Conservation (phyloP, 1,140 invertebrate genomes). For the Drosophila sproati region DNA sequence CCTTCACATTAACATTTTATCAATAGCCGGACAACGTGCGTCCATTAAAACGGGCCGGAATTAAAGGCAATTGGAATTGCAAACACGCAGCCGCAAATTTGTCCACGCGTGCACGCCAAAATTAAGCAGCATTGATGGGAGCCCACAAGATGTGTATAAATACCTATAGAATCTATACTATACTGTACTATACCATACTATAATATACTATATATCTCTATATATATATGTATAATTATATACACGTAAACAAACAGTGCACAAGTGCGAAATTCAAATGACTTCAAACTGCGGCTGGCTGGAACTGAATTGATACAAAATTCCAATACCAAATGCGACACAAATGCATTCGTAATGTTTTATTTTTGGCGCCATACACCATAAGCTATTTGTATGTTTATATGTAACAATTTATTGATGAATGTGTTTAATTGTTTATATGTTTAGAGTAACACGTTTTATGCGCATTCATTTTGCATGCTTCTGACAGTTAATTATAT, state of each 20-base stretch:
- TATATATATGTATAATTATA: neutral
- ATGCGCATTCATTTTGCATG: slow-evolving; percentile 61
- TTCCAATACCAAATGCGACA: slow-evolving; percentile 52
- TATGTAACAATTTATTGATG: neutral
- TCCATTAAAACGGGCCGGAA: slow-evolving; percentile 53
- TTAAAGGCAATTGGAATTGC: slow-evolving; percentile 62
- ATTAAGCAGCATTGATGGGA: slow-evolving; percentile 16
- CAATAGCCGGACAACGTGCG: slow-evolving; percentile 23
- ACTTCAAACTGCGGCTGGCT: neutral
- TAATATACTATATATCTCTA: neutral
- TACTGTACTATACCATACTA: neutral
- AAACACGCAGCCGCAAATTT: slow-evolving; percentile 63
- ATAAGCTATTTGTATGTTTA: slow-evolving; percentile 58
- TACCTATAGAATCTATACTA: slow-evolving; percentile 14
- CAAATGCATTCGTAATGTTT: slow-evolving; percentile 63
- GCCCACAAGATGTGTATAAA: slow-evolving; percentile 30
- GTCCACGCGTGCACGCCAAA: slow-evolving; percentile 63
- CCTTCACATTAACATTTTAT: slow-evolving; percentile 36
- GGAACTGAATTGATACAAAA: slow-evolving; percentile 31
- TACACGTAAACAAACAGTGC: neutral
- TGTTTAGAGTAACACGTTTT: slow-evolving; percentile 48
- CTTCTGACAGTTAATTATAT: slow-evolving; percentile 34
- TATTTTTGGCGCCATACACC: slow-evolving; percentile 40
- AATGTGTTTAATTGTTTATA: slow-evolving; percentile 30
- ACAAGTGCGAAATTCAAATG: slow-evolving; percentile 11